Conservation (phyloP, 2,888 invertebrate species). For the Pristionchus entomophagus region DNA sequence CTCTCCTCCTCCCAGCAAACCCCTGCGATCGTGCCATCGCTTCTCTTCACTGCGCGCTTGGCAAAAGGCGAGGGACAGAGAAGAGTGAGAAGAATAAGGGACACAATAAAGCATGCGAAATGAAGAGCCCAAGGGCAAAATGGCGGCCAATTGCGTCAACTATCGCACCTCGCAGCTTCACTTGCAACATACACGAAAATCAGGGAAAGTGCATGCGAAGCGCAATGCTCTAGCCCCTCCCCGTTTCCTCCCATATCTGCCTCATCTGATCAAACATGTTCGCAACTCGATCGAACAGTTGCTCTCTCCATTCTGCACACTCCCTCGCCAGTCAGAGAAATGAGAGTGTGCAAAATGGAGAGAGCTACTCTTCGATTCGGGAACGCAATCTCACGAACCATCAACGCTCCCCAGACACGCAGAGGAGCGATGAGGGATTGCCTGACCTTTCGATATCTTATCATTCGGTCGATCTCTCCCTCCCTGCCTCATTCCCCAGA, state of each 20-base stretch:
- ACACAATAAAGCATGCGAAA: neutral
- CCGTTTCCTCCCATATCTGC: neutral
- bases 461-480: slow-evolving; percentile 22
- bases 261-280: neutral
- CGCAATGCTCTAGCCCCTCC: neutral
- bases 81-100: neutral
- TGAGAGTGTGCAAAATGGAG: too few relatives aligned
- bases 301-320: too few relatives aligned
- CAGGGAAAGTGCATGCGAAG: neutral
- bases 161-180: neutral
- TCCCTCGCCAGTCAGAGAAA: too few relatives aligned
- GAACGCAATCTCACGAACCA: too few relatives aligned
- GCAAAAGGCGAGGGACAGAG: neutral
- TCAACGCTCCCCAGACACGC: neutral
- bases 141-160: neutral
- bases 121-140: neutral
- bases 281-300: neutral
- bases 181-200: neutral
- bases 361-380: too few relatives aligned
- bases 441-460: slow-evolving; percentile 21
- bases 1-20: neutral
- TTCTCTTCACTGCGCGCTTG: neutral
- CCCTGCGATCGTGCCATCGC: slow-evolving; percentile 6
- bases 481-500: too few relatives aligned
- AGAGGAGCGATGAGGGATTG: too few relatives aligned